A percentile compares a stretch with the other conserved stretches of the same genome.
These are phyloP conservation scores for Trochalopteron elliotii DNA, from an alignment of 2,113 vertebrate genomes.

Conservation along the genomic window DNA sequence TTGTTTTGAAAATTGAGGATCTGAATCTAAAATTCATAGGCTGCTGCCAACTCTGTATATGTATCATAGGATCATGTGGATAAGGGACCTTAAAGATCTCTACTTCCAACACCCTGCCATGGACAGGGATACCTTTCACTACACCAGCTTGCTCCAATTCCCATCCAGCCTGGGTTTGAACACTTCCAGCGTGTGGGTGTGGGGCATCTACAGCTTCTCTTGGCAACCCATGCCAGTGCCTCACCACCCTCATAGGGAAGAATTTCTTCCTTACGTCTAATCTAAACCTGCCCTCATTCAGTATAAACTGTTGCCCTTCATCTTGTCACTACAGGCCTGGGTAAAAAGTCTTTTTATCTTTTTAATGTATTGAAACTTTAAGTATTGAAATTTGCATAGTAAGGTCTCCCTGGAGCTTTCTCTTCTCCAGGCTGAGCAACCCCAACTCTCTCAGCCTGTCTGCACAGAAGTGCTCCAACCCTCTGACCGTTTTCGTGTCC, in stretches of 20 bases:
- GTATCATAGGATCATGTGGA: neutral
- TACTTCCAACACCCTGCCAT: rapidly evolving
- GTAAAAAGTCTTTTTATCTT: neutral
- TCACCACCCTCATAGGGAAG: neutral
- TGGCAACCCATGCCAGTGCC: neutral
- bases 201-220: neutral
- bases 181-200: neutral
- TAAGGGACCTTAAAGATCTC: neutral
- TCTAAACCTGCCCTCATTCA: neutral
- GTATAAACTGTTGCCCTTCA: neutral
- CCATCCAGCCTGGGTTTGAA: neutral
- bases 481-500: neutral
- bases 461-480: neutral
- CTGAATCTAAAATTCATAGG: neutral
- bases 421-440: neutral
- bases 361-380: neutral
- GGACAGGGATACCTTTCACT: neutral
- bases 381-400: neutral
- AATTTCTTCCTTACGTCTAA: neutral
- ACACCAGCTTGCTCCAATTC: neutral
- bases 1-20: neutral
- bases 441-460: neutral
- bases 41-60: neutral
- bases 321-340: neutral
- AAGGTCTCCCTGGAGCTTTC: neutral